Evolutionary conservation across 2,888 invertebrate genomes (phyloP), one percentile per base, ranked within the genome.

Genomic region (Perizoma flavofasciatum): DNA sequence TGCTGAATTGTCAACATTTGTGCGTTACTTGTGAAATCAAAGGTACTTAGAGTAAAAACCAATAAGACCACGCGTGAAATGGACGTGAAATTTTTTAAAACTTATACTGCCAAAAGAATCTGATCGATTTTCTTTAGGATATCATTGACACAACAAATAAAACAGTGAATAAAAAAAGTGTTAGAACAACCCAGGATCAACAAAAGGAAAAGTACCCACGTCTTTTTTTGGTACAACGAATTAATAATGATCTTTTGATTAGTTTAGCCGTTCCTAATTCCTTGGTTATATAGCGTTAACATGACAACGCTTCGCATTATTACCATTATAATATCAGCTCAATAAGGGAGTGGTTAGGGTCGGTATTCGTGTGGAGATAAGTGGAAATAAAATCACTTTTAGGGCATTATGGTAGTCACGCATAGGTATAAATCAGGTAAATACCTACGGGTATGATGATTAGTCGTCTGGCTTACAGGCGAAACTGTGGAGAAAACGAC

Each of bases 311-410:
- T 81, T 71, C 68, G 60, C 60, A 59, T 56, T 61, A 6, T 37
- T 39, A 37, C 64, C 64, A 64, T 67, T 67, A 72, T 59, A 81
- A 81, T 81, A 73, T 78, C 65, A 71, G 70, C 81, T 77, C 70
- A 80, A 82, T 69, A 54, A 11, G 41, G 47, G 59, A 56, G 56
- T 63, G 45, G 55, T 69, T 82, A 83, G 70, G 79, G 85, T 77
- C 67, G 70, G 78, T 60, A 76, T 78, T 83, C 64, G 78, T 66
- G 67, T 78, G 75, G 61, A 69, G 71, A 70, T 69, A 74, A 75
- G 71, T 73, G 73, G 78, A 75, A 77, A 80, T 85, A 84, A 88
- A 86, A 86, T 85, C 85, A 87, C 83, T 88, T 88, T 86, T 83
- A 76, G 83, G 78, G 77, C 83, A 85, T 86, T 84, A 79, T 67